phyloP scores from a whole-genome alignment of 64 coral and sea anemone species.

The Porites australiensis region DNA sequence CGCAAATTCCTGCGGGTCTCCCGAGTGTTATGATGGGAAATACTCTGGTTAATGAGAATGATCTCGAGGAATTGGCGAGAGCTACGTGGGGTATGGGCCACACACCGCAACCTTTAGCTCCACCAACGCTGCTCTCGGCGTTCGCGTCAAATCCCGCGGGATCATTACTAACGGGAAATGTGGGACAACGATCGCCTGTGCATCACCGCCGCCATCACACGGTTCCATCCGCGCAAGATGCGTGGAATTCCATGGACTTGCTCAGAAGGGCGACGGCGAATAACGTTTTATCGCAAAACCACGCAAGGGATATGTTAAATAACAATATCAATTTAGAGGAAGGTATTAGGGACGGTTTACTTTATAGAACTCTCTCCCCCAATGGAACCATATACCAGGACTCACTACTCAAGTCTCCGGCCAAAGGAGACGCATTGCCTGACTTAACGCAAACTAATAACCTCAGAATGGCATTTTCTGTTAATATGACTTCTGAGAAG shows the following conservation, averaged over 20 bases:
- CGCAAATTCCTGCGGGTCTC: background rate
- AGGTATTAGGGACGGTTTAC: constrained; percentile 56
- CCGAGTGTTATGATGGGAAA: constrained; percentile 24
- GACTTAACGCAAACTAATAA: constrained; percentile 75
- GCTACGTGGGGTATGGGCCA: constrained; percentile 53
- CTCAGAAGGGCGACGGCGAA: constrained; percentile 88
- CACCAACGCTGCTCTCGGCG: constrained; percentile 65
- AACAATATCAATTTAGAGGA: constrained; percentile 98
- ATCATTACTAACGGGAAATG: constrained; percentile 36
- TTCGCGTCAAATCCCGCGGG: constrained; percentile 62
- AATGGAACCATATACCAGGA: constrained; percentile 88
- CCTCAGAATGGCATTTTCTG: constrained; percentile 84
- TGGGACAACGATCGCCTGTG: constrained; percentile 24
- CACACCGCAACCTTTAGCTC: constrained; percentile 25
- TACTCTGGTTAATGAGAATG: constrained; percentile 73
- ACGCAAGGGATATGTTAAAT: constrained; percentile 93
- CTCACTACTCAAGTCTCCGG: constrained; percentile 66
- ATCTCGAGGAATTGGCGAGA: constrained; percentile 76
- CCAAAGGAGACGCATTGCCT: constrained; percentile 63
- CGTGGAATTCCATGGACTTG: constrained; percentile 89
- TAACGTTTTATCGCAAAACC: constrained; percentile 77
- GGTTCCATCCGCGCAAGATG: constrained; percentile 77
- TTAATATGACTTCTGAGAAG: constrained; percentile 94
- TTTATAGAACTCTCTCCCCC: constrained; percentile 78
- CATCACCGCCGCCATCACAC: constrained; percentile 93